Evolutionary conservation across 2,888 invertebrate species (phyloP), one percentile per base, ranked within the genome.

Genomic region (Ochropleura leucogaster): DNA sequence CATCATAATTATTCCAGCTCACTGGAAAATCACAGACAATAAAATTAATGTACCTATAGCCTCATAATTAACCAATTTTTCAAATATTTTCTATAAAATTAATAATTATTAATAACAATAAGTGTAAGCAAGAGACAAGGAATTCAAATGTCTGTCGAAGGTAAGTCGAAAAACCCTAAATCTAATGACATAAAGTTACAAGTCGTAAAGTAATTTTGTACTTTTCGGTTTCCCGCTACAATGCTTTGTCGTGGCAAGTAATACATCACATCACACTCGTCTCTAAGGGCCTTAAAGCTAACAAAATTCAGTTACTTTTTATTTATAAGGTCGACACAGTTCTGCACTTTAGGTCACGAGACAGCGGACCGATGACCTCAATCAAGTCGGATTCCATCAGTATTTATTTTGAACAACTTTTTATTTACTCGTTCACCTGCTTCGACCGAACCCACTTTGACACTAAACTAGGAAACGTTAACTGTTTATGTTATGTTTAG

Each of bases 341-440:
- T 90, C 90, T 89, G 88, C 87, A 93, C 92, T 94, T 90, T 95
- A 92, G 96, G 95, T 94, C 96, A 94, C 92, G 91, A 92, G 91
- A 90, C 89, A 85, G 83, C 83, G 92, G 85, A 66, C 89, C 89
- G 90, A 89, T 92, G 95, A 93, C 96, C 96, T 95, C 95, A 93
- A 94, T 95, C 90, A 89, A 92, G 90, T 91, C 90, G 90, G 89
- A 95, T 95, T 95, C 95, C 94, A 93, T 85, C 83, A 74, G 75
- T 75, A 72, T 80, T 86, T 80, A 79, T 80, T 92, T 91, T 92
- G 87, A 89, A 91, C 89, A 88, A 89, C 88, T 89, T 87, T 89
- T 92, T 90, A 89, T 87, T 85, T 90, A 90, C 91, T 89, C 84
- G 88, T 91, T 92, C 90, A 91, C 89, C 91, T 90, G 85, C 85